Conservation (phyloP, 2,797 vertebrate species). For the Pogoniulus pusillus region DNA sequence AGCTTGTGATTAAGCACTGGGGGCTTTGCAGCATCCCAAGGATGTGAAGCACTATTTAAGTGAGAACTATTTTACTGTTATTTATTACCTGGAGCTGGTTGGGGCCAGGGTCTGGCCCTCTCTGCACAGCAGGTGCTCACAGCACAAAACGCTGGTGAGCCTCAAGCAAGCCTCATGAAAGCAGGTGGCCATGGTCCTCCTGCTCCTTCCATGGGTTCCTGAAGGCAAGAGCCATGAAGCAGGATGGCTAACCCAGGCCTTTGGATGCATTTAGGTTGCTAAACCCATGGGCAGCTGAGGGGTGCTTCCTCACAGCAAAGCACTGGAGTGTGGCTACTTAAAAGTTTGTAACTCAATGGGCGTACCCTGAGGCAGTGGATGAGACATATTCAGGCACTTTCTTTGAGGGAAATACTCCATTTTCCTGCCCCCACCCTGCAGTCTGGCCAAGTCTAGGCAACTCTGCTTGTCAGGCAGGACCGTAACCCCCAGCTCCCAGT, state of each 20-base stretch:
- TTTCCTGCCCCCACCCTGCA: rapidly evolving
- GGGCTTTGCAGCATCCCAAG: slow-evolving; percentile 33
- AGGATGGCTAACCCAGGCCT: background rate
- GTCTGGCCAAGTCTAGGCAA: background rate
- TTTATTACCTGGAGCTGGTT: background rate
- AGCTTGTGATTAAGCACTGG: slow-evolving; percentile 31
- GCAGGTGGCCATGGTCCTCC: background rate
- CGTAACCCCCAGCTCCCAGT: background rate
- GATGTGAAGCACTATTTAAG: background rate
- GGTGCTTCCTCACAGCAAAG: background rate
- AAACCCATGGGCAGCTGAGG: background rate
- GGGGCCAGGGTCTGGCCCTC: background rate
- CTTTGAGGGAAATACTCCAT: background rate
- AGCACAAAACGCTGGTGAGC: background rate
- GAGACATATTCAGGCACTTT: background rate
- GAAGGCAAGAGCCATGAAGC: background rate
- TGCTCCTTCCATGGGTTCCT: background rate
- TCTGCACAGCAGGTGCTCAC: background rate
- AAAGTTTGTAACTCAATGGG: rapidly evolving
- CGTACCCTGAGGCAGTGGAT: background rate
- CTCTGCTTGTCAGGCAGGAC: background rate
- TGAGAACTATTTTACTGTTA: slow-evolving; percentile 22
- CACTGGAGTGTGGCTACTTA: rapidly evolving
- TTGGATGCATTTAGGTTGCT: background rate
- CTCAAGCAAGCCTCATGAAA: background rate